phyloP scores from a whole-genome alignment of 2,113 vertebrate genomes.

The Crocuta crocuta region DNA sequence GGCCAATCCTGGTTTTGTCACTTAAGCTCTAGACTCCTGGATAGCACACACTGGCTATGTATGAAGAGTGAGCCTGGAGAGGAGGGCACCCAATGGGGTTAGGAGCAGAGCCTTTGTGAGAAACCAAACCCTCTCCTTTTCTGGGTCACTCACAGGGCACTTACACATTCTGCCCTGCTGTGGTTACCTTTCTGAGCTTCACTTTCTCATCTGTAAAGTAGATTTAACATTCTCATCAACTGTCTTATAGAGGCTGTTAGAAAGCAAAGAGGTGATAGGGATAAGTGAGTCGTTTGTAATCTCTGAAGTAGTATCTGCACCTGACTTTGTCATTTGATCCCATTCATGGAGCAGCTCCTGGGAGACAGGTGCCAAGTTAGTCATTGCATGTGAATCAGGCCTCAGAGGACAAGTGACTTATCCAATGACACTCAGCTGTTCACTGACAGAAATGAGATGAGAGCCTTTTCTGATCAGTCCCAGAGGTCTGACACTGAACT shows the following conservation, averaged over 20 bases:
- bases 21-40: not conserved
- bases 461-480: not conserved
- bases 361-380: not conserved
- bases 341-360: not conserved
- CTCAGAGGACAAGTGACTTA: not conserved
- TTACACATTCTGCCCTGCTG: not conserved
- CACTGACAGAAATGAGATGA: not conserved
- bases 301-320: not conserved
- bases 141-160: not conserved
- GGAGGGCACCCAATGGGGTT: not conserved
- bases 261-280: not conserved
- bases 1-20: not conserved
- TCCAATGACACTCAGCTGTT: not conserved
- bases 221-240: not conserved
- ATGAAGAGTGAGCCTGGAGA: not conserved
- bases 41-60: not conserved
- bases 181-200: not conserved
- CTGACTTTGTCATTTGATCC: not conserved
- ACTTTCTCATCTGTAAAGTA: not conserved
- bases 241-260: not conserved
- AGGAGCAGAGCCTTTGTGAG: not conserved
- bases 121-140: not conserved
- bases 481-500: not conserved
- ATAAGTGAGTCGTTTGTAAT: not conserved
- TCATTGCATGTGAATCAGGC: not conserved